Evolutionary conservation across 2,888 invertebrate genomes (phyloP).

Genomic region (Suillia variegata): DNA sequence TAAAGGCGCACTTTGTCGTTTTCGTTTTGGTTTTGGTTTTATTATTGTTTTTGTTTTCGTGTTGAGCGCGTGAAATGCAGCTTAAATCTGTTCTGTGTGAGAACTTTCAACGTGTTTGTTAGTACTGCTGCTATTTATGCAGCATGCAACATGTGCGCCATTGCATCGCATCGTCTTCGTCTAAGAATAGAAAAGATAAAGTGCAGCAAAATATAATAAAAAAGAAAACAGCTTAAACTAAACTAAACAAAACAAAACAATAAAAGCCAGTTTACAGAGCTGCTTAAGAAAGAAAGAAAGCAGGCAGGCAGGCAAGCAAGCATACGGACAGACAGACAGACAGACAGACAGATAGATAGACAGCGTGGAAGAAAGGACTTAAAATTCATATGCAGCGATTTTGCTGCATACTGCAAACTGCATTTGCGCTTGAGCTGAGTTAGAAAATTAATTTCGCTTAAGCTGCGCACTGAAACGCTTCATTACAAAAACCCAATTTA

Average conservation of each 20-base stretch:
- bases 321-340: slow-evolving; percentile 2
- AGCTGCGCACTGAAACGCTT: not conserved
- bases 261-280: not conserved
- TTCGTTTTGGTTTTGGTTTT: too few relatives aligned
- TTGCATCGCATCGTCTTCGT: slow-evolving; percentile 8
- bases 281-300: too few relatives aligned
- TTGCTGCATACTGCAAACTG: not conserved
- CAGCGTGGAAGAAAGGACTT: slow-evolving; percentile 6
- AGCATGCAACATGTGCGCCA: slow-evolving; percentile 24
- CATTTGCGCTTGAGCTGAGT: not conserved
- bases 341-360: slow-evolving; percentile 2
- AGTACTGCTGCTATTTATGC: not conserved
- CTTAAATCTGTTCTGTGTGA: slow-evolving; percentile 20
- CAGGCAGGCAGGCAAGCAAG: not conserved
- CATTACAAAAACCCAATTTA: not conserved
- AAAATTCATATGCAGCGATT: slow-evolving; percentile 19
- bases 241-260: not conserved
- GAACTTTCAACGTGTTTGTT: slow-evolving; percentile 10
- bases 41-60: too few relatives aligned
- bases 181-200: slow-evolving; percentile 17
- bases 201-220: slow-evolving; percentile 24
- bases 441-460: slow-evolving; percentile 12
- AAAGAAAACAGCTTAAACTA: slow-evolving; percentile 5
- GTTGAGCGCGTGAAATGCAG: too few relatives aligned
- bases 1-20: slow-evolving; percentile 26